Conservation (phyloP, 2,113 vertebrate genomes). For the Tapirus terrestris region DNA sequence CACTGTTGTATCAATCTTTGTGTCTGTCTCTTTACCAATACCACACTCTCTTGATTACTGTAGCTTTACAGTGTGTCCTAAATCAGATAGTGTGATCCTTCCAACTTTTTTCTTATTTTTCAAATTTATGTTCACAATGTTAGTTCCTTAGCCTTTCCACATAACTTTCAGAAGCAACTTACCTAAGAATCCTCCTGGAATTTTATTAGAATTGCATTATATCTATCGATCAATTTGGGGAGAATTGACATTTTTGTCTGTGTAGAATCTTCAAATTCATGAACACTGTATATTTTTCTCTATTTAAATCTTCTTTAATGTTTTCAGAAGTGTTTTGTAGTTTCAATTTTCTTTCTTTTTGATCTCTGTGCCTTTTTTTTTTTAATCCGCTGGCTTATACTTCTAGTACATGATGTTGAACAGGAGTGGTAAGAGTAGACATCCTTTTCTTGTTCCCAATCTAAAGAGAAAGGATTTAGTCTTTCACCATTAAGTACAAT, state of each 20-base stretch:
- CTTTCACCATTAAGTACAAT: neutral
- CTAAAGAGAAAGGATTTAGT: neutral
- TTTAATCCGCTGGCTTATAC: too few relatives aligned
- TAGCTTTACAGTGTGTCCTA: slow-evolving; percentile 6
- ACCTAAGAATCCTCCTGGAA: neutral
- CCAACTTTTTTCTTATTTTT: neutral
- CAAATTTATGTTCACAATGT: neutral
- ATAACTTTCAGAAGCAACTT: neutral
- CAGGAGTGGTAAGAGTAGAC: neutral
- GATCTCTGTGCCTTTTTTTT: neutral
- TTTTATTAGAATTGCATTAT: neutral
- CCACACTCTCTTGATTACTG: neutral
- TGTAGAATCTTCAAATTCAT: neutral
- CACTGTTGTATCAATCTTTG: neutral
- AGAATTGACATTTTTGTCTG: neutral
- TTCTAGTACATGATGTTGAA: neutral
- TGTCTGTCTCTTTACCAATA: neutral
- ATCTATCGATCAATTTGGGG: neutral
- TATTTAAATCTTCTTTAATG: neutral
- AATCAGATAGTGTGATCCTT: neutral
- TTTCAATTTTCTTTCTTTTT: neutral
- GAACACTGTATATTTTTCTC: neutral
- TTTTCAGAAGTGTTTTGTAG: neutral
- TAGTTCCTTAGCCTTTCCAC: slow-evolving; percentile 16
- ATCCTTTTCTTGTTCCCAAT: neutral